A percentile compares a stretch with the other conserved stretches of the same genome.
These are phyloP conservation scores for Lichenostomus cassidix DNA, from an alignment of 2,113 vertebrate species.

Conservation along the genomic window DNA sequence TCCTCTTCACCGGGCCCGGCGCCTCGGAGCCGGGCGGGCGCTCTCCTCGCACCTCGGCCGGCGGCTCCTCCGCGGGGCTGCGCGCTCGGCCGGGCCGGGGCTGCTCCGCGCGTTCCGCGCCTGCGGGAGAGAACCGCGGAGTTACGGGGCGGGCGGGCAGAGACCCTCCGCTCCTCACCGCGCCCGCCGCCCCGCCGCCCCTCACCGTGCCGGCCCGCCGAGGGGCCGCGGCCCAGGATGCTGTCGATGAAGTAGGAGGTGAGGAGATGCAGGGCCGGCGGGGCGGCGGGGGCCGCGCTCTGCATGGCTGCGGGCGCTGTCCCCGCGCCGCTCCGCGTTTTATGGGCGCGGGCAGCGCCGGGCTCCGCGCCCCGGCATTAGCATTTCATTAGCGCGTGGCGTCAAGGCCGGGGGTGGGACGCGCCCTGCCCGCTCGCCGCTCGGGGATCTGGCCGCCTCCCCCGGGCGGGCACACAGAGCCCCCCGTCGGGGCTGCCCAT, in stretches of 20 bases:
- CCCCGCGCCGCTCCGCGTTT: slow-evolving; percentile 17
- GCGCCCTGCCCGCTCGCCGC: neutral
- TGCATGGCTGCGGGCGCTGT: slow-evolving; percentile 48
- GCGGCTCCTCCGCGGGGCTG: neutral
- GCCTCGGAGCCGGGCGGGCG: neutral
- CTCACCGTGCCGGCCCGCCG: too few species aligned
- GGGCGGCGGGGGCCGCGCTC: neutral
- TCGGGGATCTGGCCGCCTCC: neutral
- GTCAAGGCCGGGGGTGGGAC: slow-evolving; percentile 61
- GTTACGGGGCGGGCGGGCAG: neutral
- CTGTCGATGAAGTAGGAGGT: slow-evolving; percentile 57
- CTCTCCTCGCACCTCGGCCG: neutral
- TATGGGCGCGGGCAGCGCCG: slow-evolving; percentile 37
- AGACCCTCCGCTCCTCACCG: neutral
- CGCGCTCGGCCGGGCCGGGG: neutral
- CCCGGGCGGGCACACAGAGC: neutral
- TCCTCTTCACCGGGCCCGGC: neutral
- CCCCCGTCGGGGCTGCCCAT: neutral
- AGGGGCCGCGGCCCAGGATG: too few species aligned
- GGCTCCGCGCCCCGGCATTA: slow-evolving; percentile 30
- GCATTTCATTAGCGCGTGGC: slow-evolving; percentile 46
- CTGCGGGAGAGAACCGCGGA: slow-evolving; percentile 1
- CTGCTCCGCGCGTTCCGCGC: neutral
- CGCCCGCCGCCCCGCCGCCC: neutral
- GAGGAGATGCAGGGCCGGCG: slow-evolving; percentile 41